A percentile compares a stretch with the other conserved stretches of the same genome.
These are phyloP conservation scores for Chaetops frenatus DNA, from an alignment of 2,113 vertebrate species.

Conservation along the genomic window DNA sequence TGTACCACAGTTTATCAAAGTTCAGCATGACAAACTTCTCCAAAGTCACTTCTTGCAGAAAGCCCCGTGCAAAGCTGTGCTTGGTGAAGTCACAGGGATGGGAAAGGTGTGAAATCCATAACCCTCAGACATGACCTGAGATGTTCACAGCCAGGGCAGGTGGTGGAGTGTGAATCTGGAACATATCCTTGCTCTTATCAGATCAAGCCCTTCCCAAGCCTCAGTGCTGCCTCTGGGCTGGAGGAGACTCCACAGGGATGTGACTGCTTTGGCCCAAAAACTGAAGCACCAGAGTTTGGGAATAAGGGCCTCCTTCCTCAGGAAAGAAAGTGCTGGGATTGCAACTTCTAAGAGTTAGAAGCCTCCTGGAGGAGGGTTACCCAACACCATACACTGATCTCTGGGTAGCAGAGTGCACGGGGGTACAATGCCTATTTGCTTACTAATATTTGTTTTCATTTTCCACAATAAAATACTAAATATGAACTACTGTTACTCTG, in stretches of 20 bases:
- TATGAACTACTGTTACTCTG: background rate
- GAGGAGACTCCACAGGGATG: background rate
- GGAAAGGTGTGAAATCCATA: background rate
- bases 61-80: background rate
- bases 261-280: background rate
- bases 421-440: background rate
- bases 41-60: background rate
- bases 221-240: background rate
- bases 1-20: background rate
- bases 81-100: background rate
- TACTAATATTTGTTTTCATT: slow-evolving; percentile 33
- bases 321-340: background rate
- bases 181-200: fast-evolving
- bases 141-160: background rate
- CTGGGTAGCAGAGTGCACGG: background rate
- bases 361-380: background rate
- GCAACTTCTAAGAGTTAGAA: background rate
- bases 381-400: background rate
- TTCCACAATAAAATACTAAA: slow-evolving; percentile 12
- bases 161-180: background rate
- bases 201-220: background rate
- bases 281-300: background rate
- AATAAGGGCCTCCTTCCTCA: background rate
- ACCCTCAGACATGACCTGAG: background rate
- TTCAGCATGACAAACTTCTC: background rate